Percentiles rank a stretch among this genome's conserved stretches.
Evolutionary conservation across 2,888 invertebrate genomes (phyloP).

Genomic region (Nasonovia ribisnigri): DNA sequence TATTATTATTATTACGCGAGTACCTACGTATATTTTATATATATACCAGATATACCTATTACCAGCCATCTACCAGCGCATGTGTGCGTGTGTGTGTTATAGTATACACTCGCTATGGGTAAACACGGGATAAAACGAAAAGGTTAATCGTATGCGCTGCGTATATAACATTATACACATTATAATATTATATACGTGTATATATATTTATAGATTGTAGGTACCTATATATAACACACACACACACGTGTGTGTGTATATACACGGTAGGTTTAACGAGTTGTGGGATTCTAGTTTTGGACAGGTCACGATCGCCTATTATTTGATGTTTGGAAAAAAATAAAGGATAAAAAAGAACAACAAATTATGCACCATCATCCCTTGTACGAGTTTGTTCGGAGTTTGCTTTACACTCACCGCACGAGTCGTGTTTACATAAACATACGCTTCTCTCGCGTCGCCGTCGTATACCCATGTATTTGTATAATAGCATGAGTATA

Average conservation of each 20-base stretch:
- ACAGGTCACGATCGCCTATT: constrained; percentile 64
- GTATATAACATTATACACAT: not conserved
- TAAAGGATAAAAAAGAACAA: constrained; percentile 39
- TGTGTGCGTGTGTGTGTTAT: not conserved
- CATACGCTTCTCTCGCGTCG: constrained; percentile 33
- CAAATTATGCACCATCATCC: constrained; percentile 65
- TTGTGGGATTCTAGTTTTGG: constrained; percentile 63
- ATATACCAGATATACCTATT: not conserved
- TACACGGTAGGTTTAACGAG: constrained; percentile 53
- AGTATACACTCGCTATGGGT: not conserved
- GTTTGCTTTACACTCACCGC: constrained; percentile 64
- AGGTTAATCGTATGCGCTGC: constrained; percentile 53
- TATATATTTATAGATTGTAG: not conserved
- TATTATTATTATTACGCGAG: constrained; percentile 24
- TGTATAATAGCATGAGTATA: not conserved
- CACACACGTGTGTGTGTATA: too few relatives aligned
- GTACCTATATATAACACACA: not conserved
- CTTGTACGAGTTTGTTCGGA: constrained; percentile 61
- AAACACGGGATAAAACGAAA: constrained; percentile 20
- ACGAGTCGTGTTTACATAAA: constrained; percentile 65
- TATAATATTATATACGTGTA: not conserved
- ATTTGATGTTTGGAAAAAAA: constrained; percentile 64
- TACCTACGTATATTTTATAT: not conserved
- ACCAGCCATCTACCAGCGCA: not conserved
- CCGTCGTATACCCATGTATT: not conserved